Base-by-base conservation (phyloP, 92 coral and sea anemone genomes). In the Chrysogorgia sp. region DNA sequence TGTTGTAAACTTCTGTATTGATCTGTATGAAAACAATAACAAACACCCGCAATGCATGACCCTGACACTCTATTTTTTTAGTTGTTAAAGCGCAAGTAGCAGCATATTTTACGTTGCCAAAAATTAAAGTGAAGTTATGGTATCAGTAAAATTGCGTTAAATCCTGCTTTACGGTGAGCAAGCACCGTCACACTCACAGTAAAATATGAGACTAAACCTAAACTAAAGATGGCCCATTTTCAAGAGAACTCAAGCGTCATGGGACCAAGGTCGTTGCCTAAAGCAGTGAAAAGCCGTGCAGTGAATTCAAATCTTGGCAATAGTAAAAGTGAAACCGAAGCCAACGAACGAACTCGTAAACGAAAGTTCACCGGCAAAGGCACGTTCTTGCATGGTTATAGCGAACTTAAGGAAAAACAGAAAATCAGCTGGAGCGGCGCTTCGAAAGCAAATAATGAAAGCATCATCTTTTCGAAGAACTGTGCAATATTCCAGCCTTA, bases 371-470 rank as follows among this genome's bases (percentile, higher is more conserved):
- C 77, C 32, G 80, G 28, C 58, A 84, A 69, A 63, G 84, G 88
- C 59, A 53, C 61, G 80, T 78, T 40, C 13, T 71, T 40, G n/a
- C n/a, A n/a, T n/a, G 63, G 62, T 58, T 59, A 43, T 84, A 58
- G 79, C 67, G 32, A 77, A 79, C 40, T 76, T 70, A n/a, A 69
- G 32, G 61, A 63, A 84, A 50, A 63, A 65, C 20, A 37, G 83
- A 65, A 65, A 53, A 65, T 53, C 83, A 52, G 87, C 79, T 33
- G 83, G 87, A 59, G 87, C 72, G 37, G 77, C 83, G 70, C 57
- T 84, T 47, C 64, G 88, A 67, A 77, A 66, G 58, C 87, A 77
- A 67, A 84, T 77, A 40, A 77, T 30, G 62, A 84, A 84, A 41
- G 82, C 32, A 56, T 64, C 21, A 63, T 48, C 56, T 70, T 9